Evolutionary conservation across 2,888 invertebrate genomes (phyloP), one percentile per base, ranked within the genome.

Genomic region (Pseudococcus viburni): DNA sequence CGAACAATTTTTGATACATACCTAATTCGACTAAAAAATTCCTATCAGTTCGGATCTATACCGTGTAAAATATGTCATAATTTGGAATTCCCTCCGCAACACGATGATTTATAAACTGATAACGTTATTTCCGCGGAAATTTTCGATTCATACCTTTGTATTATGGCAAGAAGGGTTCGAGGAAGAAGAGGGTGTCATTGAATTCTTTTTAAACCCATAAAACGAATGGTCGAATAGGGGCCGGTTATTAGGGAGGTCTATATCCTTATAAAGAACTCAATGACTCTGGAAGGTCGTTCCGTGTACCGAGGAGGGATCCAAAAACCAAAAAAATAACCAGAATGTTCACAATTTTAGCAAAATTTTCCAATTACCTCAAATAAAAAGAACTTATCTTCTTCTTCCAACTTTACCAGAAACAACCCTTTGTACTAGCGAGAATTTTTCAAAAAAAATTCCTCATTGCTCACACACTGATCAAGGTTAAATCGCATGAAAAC

Each of bases 401-500:
- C 48, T 0, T 3, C 48, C 48, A 4, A 15, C n/a, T 55, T 3
- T 33, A 33, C 26, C n/a, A 15, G n/a, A n/a, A 12, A 55, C 17
- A n/a, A n/a, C n/a, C 17, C n/a, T n/a, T n/a, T 4, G 15, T 4
- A 51, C 15, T 51, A 0, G 48, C 12, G n/a, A 55, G 4, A 55
- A 55, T 55, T 17, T 12, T n/a, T n/a, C n/a, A 4, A 39, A 33
- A 33, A 33, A 33, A 73, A 73, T 33, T 73, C 33, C 33, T 33
- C 15, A 73, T 33, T 33, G 17, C 15, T 17, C 33, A 2, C 33
- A 33, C 6, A 26, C 73, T 26, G 33, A 73, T 33, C 73, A 73
- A 73, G 73, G 73, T 73, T 73, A 73, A 39, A 17, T 33, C 33
- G 3, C 1, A 73, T 33, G 73, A 33, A 73, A 73, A 73, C 73